Conservation (phyloP, 2,113 vertebrate species). For the Martes martes region DNA sequence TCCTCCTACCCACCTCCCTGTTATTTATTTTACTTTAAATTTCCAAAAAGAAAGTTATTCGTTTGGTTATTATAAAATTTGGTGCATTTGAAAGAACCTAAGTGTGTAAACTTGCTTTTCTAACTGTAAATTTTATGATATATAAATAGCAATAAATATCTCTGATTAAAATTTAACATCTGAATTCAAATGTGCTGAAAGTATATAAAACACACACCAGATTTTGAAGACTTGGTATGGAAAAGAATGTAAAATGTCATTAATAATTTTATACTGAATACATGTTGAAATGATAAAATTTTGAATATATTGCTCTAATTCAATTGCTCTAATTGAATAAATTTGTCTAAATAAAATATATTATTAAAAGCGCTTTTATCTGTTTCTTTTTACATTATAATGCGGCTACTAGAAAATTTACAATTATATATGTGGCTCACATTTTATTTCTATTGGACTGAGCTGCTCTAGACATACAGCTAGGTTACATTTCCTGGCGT, state of each 20-base stretch:
- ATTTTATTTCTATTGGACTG: conserved; percentile 18
- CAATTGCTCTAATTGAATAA: background rate
- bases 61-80: background rate
- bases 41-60: background rate
- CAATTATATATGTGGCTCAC: background rate
- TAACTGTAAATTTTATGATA: background rate
- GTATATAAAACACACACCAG: background rate
- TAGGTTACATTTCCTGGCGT: background rate
- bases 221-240: background rate
- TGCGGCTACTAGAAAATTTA: conserved; percentile 16
- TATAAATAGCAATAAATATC: background rate
- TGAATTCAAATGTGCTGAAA: background rate
- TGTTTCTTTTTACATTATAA: background rate
- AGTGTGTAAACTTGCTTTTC: background rate
- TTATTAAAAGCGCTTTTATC: background rate
- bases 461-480: background rate
- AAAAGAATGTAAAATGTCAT: background rate
- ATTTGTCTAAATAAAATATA: background rate
- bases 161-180: background rate
- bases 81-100: background rate
- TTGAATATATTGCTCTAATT: background rate
- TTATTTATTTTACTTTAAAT: background rate
- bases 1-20: too few relatives aligned
- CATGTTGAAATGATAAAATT: background rate
- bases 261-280: background rate